A percentile compares a stretch with the other conserved stretches of the same genome.
phyloP scores from a whole-genome alignment of 2,797 vertebrate genomes.

The Cryptoblepharus egeriae region DNA sequence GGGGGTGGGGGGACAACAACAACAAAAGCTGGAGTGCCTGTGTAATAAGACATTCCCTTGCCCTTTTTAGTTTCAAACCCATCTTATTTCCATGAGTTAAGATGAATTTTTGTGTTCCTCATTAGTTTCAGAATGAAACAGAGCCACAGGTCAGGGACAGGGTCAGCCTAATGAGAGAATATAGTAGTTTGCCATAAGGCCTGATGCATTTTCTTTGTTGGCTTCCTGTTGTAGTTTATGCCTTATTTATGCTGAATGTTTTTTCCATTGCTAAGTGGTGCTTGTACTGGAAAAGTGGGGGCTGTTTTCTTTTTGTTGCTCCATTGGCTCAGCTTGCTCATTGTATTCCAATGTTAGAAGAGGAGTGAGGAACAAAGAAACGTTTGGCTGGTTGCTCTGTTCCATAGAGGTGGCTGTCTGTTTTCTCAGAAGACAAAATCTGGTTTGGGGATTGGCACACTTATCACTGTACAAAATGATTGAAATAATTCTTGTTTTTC shows the following conservation, averaged over 20 bases:
- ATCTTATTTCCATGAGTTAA: slow-evolving; percentile 54
- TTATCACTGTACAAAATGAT: not conserved
- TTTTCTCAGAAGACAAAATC: not conserved
- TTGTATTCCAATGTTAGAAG: not conserved
- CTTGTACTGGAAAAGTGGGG: slow-evolving; percentile 4
- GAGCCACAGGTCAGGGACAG: slow-evolving; percentile 26
- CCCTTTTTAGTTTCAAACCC: slow-evolving; percentile 23
- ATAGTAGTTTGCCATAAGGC: not conserved
- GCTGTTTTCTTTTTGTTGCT: not conserved
- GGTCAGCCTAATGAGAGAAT: slow-evolving; percentile 49
- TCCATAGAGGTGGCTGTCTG: not conserved
- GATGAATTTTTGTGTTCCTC: slow-evolving; percentile 38
- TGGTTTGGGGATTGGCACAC: not conserved
- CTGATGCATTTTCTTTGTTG: slow-evolving; percentile 16
- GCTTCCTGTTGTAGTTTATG: slow-evolving; percentile 7
- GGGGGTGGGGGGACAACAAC: not conserved
- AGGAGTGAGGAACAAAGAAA: not conserved
- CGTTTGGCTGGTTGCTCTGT: not conserved
- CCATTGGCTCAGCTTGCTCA: not conserved
- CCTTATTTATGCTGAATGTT: slow-evolving; percentile 33
- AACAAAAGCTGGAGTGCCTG: not conserved
- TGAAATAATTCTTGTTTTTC: not conserved
- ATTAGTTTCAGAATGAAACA: slow-evolving; percentile 55
- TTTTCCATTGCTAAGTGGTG: not conserved
- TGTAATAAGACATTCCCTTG: slow-evolving; percentile 7